Percentiles rank a stretch among this genome's conserved stretches.
Evolutionary conservation across 1,140 invertebrate genomes (phyloP).

Genomic region (Pogonognathellus flavescens): DNA sequence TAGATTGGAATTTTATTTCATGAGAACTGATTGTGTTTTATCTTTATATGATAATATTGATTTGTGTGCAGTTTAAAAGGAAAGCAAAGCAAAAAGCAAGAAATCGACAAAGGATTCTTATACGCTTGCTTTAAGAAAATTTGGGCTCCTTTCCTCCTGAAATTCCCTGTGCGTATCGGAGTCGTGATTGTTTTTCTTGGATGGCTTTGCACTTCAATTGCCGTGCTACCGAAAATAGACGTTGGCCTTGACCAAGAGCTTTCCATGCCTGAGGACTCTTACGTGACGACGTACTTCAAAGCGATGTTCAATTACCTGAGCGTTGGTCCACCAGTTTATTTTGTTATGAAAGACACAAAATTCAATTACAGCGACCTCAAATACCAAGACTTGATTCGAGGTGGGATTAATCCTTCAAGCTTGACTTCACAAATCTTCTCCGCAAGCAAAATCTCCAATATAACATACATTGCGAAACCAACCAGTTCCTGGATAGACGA

Average conservation of each 20-base stretch:
- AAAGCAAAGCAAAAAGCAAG: slow-evolving; percentile 66
- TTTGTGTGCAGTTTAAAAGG: slow-evolving; percentile 74
- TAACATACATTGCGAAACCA: slow-evolving; percentile 82
- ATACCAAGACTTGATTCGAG: slow-evolving; percentile 85
- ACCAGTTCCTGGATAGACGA: slow-evolving; percentile 96
- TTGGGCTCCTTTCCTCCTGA: slow-evolving; percentile 80
- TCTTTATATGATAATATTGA: too few relatives aligned
- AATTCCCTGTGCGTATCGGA: slow-evolving; percentile 72
- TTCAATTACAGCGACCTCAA: slow-evolving; percentile 78
- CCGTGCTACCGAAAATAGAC: slow-evolving; percentile 76
- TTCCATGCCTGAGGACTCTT: slow-evolving; percentile 90
- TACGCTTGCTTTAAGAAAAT: slow-evolving; percentile 77
- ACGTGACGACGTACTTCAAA: slow-evolving; percentile 90
- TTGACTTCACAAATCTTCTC: slow-evolving; percentile 62
- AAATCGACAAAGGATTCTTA: slow-evolving; percentile 73
- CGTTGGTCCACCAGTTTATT: slow-evolving; percentile 92
- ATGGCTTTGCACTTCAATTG: slow-evolving; percentile 73
- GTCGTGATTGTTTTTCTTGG: slow-evolving; percentile 75
- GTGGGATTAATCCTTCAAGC: slow-evolving; percentile 70
- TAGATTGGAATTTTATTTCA: too few relatives aligned
- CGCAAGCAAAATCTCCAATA: slow-evolving; percentile 69
- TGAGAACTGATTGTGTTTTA: slow-evolving; percentile 69
- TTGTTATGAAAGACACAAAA: slow-evolving; percentile 82
- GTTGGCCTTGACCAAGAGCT: slow-evolving; percentile 90
- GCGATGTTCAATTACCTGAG: slow-evolving; percentile 80